Evolutionary conservation across 2,888 invertebrate species (phyloP).

Genomic region (Ormyrus nitidulus): DNA sequence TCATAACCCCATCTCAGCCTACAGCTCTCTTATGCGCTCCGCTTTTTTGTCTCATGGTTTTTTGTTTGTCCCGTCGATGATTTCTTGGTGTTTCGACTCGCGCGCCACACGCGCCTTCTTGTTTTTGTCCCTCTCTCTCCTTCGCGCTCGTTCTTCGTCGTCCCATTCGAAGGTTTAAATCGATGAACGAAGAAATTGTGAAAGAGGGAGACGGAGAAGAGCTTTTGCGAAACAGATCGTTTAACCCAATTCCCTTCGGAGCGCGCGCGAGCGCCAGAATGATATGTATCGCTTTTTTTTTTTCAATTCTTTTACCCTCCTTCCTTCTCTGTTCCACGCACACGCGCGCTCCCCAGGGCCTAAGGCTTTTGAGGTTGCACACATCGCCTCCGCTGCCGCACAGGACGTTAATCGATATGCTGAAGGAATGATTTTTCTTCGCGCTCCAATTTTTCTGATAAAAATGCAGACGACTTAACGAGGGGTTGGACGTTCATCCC

Average conservation of each 20-base stretch:
- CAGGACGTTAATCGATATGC: conserved; percentile 60
- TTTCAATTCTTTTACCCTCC: conserved; percentile 4
- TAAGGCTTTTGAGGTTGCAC: conserved; percentile 42
- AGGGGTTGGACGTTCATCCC: conserved; percentile 1
- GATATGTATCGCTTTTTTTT: conserved; percentile 3
- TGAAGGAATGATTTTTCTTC: conserved; percentile 41
- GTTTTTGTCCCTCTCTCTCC: conserved; percentile 27
- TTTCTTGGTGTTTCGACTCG: conserved; percentile 12
- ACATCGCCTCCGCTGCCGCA: conserved; percentile 8
- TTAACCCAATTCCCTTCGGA: conserved; percentile 62
- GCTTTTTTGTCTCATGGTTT: not conserved
- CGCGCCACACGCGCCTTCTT: conserved; percentile 38
- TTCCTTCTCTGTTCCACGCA: not conserved
- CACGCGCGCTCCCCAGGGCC: conserved; percentile 20
- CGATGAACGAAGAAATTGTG: conserved; percentile 29
- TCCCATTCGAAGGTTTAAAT: conserved; percentile 25
- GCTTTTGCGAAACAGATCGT: conserved; percentile 57
- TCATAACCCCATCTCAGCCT: not conserved
- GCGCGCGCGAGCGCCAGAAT: not conserved
- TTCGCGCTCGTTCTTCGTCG: not conserved
- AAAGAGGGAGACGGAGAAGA: conserved; percentile 6
- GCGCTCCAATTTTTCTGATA: too few species aligned
- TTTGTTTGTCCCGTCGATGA: not conserved
- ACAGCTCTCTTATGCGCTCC: not conserved
- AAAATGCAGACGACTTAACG: too few species aligned